Evolutionary conservation across 2,888 invertebrate genomes (phyloP).

Genomic region (Cheilosia vulpina): DNA sequence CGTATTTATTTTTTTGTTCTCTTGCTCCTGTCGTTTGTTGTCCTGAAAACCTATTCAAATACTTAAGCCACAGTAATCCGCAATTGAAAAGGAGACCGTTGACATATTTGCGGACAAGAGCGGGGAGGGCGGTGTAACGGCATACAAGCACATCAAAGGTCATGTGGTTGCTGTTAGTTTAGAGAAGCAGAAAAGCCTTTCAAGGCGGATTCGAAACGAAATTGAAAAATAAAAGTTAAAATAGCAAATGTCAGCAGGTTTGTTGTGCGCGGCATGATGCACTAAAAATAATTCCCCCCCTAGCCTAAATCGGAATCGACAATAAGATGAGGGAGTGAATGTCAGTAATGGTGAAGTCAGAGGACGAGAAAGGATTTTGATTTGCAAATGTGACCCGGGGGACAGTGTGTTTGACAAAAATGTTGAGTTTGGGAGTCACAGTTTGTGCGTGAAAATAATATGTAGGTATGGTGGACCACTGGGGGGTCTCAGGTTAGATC

Average conservation of each 20-base stretch:
- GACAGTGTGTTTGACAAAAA: neutral
- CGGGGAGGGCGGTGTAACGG: neutral
- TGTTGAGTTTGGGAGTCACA: too few species aligned
- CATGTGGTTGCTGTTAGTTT: slow-evolving; percentile 57
- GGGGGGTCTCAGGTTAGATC: too few species aligned
- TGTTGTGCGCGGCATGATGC: slow-evolving; percentile 38
- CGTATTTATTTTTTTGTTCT: slow-evolving; percentile 18
- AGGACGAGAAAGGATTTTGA: neutral
- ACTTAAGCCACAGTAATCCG: slow-evolving; percentile 72
- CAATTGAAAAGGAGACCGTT: slow-evolving; percentile 65
- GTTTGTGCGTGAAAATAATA: too few species aligned
- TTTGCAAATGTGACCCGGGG: too few species aligned
- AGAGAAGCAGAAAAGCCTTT: slow-evolving; percentile 48
- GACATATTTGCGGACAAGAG: slow-evolving; percentile 43
- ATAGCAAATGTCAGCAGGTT: slow-evolving; percentile 66
- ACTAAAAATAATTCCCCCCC: slow-evolving; percentile 50
- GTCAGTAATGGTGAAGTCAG: neutral
- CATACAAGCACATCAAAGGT: slow-evolving; percentile 54
- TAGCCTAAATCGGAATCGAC: slow-evolving; percentile 3
- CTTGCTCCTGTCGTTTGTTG: slow-evolving; percentile 23
- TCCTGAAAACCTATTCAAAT: slow-evolving; percentile 73
- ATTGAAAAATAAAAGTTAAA: slow-evolving; percentile 57
- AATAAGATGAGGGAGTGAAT: neutral
- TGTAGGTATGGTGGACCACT: too few species aligned
- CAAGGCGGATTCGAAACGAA: slow-evolving; percentile 47